These are phyloP conservation scores for Drosophila subpulchrella DNA, from an alignment of 1,140 invertebrate species.

Conservation along the genomic window DNA sequence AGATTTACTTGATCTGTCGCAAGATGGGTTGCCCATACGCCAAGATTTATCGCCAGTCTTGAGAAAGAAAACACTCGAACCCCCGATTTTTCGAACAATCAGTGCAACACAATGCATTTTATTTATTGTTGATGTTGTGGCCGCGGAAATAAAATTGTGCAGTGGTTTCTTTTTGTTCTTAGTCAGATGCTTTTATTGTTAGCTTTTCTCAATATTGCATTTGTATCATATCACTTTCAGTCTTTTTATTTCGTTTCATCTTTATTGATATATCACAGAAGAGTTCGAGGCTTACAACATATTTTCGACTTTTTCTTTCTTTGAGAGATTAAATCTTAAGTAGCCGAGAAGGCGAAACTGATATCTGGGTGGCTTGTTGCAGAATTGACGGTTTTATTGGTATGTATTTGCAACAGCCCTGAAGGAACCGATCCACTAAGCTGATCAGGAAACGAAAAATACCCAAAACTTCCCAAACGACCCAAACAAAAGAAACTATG, in stretches of 20 bases:
- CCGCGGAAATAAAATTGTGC: constrained; percentile 71
- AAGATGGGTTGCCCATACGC: constrained; percentile 13
- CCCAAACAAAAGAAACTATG: constrained; percentile 18
- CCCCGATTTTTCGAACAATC: constrained; percentile 64
- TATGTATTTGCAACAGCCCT: constrained; percentile 57
- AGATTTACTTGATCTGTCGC: neutral
- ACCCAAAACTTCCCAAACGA: constrained; percentile 8
- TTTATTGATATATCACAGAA: constrained; percentile 40
- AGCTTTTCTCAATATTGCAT: constrained; percentile 30
- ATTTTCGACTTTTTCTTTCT: constrained; percentile 3
- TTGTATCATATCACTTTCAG: constrained; percentile 41
- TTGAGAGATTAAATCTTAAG: neutral
- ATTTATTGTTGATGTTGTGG: constrained; percentile 48
- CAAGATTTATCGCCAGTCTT: constrained; percentile 27
- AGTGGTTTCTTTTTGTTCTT: constrained; percentile 56
- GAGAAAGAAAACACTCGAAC: constrained; percentile 74
- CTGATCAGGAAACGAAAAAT: constrained; percentile 1
- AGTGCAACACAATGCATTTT: constrained; percentile 51
- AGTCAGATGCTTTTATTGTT: constrained; percentile 63
- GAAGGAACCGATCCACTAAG: constrained; percentile 17
- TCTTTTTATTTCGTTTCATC: constrained; percentile 51
- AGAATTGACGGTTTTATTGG: constrained; percentile 62
- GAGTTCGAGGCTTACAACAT: constrained; percentile 39
- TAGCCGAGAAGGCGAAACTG: constrained; percentile 3
- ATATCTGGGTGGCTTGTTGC: constrained; percentile 53